Percentiles rank a stretch among this genome's conserved stretches.
Evolutionary conservation across 2,797 vertebrate genomes (phyloP).

Genomic region (Austrolebias charrua): DNA sequence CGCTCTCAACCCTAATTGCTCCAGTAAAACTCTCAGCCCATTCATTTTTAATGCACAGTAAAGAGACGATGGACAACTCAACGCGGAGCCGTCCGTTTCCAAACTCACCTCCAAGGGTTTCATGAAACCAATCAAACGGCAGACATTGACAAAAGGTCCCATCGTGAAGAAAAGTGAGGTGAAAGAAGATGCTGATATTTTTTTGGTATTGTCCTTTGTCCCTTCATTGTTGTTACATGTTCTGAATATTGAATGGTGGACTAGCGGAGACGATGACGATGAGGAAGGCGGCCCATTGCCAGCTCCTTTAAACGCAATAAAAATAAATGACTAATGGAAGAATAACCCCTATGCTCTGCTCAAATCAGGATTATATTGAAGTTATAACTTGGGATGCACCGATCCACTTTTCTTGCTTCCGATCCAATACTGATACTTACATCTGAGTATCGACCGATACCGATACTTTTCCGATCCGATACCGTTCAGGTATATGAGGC

Average conservation of each 20-base stretch:
- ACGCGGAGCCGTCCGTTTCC: constrained; percentile 18
- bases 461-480: no score
- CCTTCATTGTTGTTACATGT: constrained; percentile 60
- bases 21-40: constrained; percentile 73
- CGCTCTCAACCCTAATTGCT: constrained; percentile 75
- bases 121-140: constrained; percentile 39
- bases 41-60: constrained; percentile 83
- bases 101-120: constrained; percentile 55
- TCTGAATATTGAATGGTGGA: constrained; percentile 72
- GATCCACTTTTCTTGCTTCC: no score
- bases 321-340: neutral
- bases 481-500: no score
- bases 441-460: no score
- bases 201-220: constrained; percentile 64
- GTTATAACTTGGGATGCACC: no score
- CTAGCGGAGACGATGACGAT: constrained; percentile 67
- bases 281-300: constrained; percentile 54
- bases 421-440: no score
- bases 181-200: constrained; percentile 50
- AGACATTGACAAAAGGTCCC: constrained; percentile 50
- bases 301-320: constrained; percentile 34
- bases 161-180: constrained; percentile 41
- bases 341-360: constrained; percentile 23
- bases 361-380: constrained; percentile 11
- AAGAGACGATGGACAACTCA: constrained; percentile 74